Evolutionary conservation across 2,888 invertebrate species (phyloP).

Genomic region (Troides aeacus): DNA sequence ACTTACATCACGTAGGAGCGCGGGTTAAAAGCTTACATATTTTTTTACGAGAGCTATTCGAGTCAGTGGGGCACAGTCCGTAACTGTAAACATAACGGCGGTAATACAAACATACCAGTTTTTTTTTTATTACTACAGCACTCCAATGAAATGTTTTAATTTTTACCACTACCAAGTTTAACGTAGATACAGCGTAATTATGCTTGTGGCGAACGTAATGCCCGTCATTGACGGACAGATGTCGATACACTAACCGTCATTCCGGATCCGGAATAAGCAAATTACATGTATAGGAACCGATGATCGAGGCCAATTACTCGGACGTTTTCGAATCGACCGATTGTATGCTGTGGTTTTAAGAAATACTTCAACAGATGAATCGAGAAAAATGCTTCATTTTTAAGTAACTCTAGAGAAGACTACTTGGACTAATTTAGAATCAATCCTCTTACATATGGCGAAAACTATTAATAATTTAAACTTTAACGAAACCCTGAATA

Average conservation of each 20-base stretch:
- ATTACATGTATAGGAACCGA: constrained; percentile 48
- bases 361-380: not conserved
- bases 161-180: constrained; percentile 16
- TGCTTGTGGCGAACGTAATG: constrained; percentile 37
- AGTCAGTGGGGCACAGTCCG: not conserved
- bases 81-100: constrained; percentile 9
- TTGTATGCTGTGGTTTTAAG: constrained; percentile 39
- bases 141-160: constrained; percentile 20
- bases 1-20: no score
- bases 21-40: not conserved
- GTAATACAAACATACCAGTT: constrained; percentile 9
- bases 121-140: constrained; percentile 3
- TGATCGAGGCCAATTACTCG: constrained; percentile 54
- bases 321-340: constrained; percentile 57
- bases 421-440: not conserved
- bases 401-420: no score
- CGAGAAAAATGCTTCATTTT: no score
- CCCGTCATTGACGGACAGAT: constrained; percentile 56
- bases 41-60: not conserved
- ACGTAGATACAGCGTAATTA: constrained; percentile 20
- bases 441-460: not conserved
- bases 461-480: no score
- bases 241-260: constrained; percentile 51
- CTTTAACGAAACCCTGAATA: no score
- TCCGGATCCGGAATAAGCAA: constrained; percentile 59